These are phyloP conservation scores for Ligdia adustata DNA, from an alignment of 2,888 invertebrate species.

Conservation along the genomic window DNA sequence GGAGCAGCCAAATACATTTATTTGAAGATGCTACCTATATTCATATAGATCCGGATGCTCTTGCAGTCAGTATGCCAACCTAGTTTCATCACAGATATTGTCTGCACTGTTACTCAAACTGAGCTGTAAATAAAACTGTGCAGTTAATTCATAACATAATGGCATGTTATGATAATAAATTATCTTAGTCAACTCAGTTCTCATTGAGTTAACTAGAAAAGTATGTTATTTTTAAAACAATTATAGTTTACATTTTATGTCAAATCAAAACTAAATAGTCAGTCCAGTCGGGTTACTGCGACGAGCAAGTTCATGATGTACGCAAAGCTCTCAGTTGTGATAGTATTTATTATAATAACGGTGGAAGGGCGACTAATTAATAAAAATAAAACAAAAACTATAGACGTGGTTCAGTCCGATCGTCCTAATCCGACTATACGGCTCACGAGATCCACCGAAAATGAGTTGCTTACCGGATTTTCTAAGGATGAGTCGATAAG, in stretches of 20 bases:
- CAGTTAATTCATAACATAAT: conserved; percentile 31
- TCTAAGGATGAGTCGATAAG: conserved; percentile 44
- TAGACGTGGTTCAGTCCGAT: conserved; percentile 40
- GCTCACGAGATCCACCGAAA: conserved; percentile 44
- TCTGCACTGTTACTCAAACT: neutral
- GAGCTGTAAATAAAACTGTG: conserved; percentile 22
- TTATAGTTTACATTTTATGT: conserved; percentile 58
- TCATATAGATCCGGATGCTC: too few species aligned
- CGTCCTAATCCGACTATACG: conserved; percentile 42
- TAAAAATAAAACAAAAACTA: conserved; percentile 46
- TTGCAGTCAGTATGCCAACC: too few species aligned
- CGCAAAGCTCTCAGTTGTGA: conserved; percentile 37
- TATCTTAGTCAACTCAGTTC: conserved; percentile 45
- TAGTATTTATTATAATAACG: conserved; percentile 35
- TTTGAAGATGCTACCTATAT: too few species aligned
- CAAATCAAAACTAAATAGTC: conserved; percentile 48
- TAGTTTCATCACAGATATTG: neutral
- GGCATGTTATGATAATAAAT: conserved; percentile 45
- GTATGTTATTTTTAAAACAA: conserved; percentile 58
- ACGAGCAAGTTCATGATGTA: conserved; percentile 51
- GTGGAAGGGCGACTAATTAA: conserved; percentile 49
- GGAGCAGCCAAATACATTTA: neutral
- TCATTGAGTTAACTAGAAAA: conserved; percentile 35
- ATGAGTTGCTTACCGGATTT: conserved; percentile 38
- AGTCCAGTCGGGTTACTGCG: conserved; percentile 47